These are phyloP conservation scores for Drosophila rufa DNA, from an alignment of 1,140 invertebrate genomes.

Conservation along the genomic window DNA sequence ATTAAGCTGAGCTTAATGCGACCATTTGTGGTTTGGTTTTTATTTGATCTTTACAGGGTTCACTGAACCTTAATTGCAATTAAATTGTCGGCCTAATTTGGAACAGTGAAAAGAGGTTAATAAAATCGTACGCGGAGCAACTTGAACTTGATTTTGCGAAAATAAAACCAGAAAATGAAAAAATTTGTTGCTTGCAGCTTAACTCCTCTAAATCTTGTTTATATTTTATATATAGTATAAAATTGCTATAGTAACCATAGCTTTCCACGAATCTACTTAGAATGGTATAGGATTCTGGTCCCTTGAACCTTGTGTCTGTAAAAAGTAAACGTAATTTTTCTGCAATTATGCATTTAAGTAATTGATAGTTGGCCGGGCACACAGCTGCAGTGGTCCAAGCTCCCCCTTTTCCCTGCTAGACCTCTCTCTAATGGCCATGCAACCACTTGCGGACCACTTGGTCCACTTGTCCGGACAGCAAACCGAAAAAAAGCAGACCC, in stretches of 20 bases:
- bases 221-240: too few species aligned
- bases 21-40: conserved; percentile 34
- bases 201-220: not conserved
- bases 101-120: not conserved
- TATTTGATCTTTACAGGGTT: conserved; percentile 33
- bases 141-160: conserved; percentile 2
- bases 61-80: conserved; percentile 40
- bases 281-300: not conserved
- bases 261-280: not conserved
- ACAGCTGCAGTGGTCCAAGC: conserved; percentile 31
- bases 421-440: conserved; percentile 18
- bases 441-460: conserved; percentile 44
- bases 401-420: conserved; percentile 14
- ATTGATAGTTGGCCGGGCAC: conserved; percentile 34
- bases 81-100: conserved; percentile 21
- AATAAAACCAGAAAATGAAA: not conserved
- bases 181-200: too few species aligned
- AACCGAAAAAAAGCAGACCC: conserved; percentile 30
- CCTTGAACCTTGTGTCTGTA: too few species aligned
- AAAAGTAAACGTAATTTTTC: not conserved
- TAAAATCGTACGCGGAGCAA: not conserved
- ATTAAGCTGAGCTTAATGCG: conserved; percentile 41
- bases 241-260: too few species aligned
- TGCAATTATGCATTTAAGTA: conserved; percentile 25
- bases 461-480: conserved; percentile 44